Percentiles rank a stretch among this genome's conserved stretches.
phyloP scores from a whole-genome alignment of 2,888 invertebrate species.

The Allygus modestus region DNA sequence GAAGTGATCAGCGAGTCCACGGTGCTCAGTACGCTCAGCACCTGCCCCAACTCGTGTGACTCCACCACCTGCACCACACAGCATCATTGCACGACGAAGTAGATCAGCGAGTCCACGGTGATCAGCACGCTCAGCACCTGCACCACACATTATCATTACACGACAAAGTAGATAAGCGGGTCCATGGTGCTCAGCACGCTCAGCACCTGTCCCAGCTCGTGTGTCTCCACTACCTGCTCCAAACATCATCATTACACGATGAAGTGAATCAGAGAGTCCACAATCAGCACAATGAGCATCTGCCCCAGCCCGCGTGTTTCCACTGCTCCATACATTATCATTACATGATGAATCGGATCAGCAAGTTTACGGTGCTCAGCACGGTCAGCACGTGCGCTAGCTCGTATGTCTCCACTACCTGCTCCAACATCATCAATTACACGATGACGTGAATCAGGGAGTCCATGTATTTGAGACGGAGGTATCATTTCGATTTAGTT shows the following conservation, averaged over 20 bases:
- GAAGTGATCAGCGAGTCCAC: slow-evolving; percentile 65
- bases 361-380: slow-evolving; percentile 60
- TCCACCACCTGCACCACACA: slow-evolving; percentile 55
- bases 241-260: no score
- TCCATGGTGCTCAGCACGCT: no score
- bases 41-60: slow-evolving; percentile 63
- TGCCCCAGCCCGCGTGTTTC: slow-evolving; percentile 63
- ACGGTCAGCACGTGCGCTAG: slow-evolving; percentile 63
- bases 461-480: no score
- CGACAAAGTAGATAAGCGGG: no score
- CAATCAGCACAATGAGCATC: no score
- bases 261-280: no score
- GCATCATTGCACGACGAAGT: slow-evolving; percentile 65
- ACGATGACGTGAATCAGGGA: slow-evolving; percentile 66
- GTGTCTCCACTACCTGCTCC: slow-evolving; percentile 60
- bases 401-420: slow-evolving; percentile 61
- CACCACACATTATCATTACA: no score
- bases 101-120: slow-evolving; percentile 63
- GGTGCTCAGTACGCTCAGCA: slow-evolving; percentile 60
- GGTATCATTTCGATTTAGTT: slow-evolving; percentile 62
- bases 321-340: no score
- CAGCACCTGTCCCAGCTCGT: slow-evolving; percentile 64
- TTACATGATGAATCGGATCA: slow-evolving; percentile 65
- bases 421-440: no score
- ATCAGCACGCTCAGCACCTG: slow-evolving; percentile 63